Conservation (phyloP, 2,888 invertebrate genomes). For the Tanypteryx hageni region DNA sequence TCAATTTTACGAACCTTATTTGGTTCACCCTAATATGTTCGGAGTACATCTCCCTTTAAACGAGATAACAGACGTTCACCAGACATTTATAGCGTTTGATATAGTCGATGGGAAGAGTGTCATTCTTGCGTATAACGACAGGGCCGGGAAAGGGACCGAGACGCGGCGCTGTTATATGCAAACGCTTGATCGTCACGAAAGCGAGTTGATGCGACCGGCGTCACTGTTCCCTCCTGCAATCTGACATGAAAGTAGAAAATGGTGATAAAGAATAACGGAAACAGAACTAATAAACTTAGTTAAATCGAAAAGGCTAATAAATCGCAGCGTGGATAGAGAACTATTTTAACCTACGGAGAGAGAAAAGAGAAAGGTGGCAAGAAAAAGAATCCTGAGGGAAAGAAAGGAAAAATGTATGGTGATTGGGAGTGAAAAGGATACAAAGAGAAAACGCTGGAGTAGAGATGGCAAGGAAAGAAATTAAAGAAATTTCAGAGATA, state of each 20-base stretch:
- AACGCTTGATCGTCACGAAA: constrained; percentile 11
- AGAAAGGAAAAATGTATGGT: too few relatives aligned
- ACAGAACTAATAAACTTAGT: neutral
- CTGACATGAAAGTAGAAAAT: neutral
- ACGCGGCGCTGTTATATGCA: neutral
- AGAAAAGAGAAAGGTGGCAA: too few relatives aligned
- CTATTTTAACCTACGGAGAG: too few relatives aligned
- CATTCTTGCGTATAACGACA: neutral
- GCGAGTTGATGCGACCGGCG: neutral
- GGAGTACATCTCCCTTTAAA: neutral
- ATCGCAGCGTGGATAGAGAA: neutral
- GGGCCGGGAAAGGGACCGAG: neutral
- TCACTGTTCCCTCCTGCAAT: neutral
- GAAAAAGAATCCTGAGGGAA: too few relatives aligned
- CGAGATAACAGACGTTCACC: neutral
- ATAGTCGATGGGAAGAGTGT: neutral
- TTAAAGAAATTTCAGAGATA: too few relatives aligned
- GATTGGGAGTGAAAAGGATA: too few relatives aligned
- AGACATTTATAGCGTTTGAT: neutral
- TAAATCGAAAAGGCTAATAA: neutral
- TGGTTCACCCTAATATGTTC: neutral
- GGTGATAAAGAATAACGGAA: neutral
- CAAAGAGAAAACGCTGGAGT: too few relatives aligned
- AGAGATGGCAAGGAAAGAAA: too few relatives aligned
- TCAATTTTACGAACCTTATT: too few relatives aligned